A percentile compares a stretch with the other conserved stretches of the same genome.
phyloP scores from a whole-genome alignment of 1,140 invertebrate genomes.

The Brachionus plicatilis region DNA sequence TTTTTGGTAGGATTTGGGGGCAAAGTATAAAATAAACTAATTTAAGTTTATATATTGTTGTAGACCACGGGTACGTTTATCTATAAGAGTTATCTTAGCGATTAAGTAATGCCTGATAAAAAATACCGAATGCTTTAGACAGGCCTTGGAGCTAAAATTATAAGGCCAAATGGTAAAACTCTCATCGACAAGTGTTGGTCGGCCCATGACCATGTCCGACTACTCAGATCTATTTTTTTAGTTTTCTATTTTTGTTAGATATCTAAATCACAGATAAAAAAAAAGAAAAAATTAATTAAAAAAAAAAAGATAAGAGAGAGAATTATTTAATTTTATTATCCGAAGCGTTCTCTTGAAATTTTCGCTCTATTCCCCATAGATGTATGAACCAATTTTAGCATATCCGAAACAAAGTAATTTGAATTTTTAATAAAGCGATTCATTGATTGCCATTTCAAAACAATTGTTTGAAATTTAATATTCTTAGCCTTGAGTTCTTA shows the following conservation, averaged over 20 bases:
- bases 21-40: neutral
- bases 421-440: constrained; percentile 25
- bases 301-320: constrained; percentile 9
- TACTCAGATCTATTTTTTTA: neutral
- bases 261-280: constrained; percentile 18
- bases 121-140: neutral
- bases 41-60: neutral
- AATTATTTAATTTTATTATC: constrained; percentile 32
- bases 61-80: neutral
- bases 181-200: neutral
- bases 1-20: neutral
- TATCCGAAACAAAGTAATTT: neutral
- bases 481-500: neutral
- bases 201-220: neutral
- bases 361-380: neutral
- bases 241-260: neutral
- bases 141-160: neutral
- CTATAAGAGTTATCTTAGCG: neutral
- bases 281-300: neutral
- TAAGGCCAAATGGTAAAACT: neutral
- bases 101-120: neutral
- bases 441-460: neutral
- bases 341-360: neutral
- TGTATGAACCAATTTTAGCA: neutral
- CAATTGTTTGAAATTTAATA: constrained; percentile 14